phyloP scores from a whole-genome alignment of 2,113 vertebrate genomes.

The Odocoileus hemionus region DNA sequence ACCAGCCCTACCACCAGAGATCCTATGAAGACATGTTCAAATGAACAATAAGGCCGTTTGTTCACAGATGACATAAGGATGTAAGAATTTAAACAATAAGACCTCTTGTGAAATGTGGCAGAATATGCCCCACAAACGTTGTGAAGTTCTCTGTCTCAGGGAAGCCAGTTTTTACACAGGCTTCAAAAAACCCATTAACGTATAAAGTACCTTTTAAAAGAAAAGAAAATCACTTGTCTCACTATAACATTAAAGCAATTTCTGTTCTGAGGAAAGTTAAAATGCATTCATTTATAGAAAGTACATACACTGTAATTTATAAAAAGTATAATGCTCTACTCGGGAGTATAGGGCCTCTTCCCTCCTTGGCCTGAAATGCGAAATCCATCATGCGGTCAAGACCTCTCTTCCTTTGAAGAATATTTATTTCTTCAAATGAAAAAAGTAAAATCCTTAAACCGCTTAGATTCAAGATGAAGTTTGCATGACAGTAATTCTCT shows the following conservation, averaged over 20 bases:
- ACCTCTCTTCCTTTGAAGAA: slow-evolving; percentile 15
- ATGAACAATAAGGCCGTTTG: slow-evolving; percentile 82
- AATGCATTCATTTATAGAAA: slow-evolving; percentile 68
- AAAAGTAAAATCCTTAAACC: neutral
- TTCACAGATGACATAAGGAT: slow-evolving; percentile 81
- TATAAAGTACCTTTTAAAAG: slow-evolving; percentile 65
- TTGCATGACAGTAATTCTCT: slow-evolving; percentile 20
- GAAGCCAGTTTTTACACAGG: slow-evolving; percentile 74
- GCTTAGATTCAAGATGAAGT: slow-evolving; percentile 29
- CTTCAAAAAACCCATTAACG: slow-evolving; percentile 80
- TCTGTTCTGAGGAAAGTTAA: slow-evolving; percentile 76
- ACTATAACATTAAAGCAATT: slow-evolving; percentile 80
- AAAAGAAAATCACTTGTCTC: slow-evolving; percentile 72
- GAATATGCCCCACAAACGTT: slow-evolving; percentile 70
- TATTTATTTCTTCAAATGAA: slow-evolving; percentile 37
- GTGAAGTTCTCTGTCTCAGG: slow-evolving; percentile 71
- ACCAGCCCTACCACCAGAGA: slow-evolving; percentile 71
- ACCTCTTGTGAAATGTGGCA: slow-evolving; percentile 77
- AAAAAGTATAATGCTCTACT: slow-evolving; percentile 16
- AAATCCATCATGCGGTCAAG: slow-evolving; percentile 35
- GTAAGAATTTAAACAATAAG: slow-evolving; percentile 80
- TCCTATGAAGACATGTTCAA: slow-evolving; percentile 76
- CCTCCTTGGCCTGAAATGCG: slow-evolving; percentile 41
- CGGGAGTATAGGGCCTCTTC: slow-evolving; percentile 47
- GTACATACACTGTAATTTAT: slow-evolving; percentile 69